Conservation (phyloP, 2,888 invertebrate genomes). For the Lucinisca nassula region DNA sequence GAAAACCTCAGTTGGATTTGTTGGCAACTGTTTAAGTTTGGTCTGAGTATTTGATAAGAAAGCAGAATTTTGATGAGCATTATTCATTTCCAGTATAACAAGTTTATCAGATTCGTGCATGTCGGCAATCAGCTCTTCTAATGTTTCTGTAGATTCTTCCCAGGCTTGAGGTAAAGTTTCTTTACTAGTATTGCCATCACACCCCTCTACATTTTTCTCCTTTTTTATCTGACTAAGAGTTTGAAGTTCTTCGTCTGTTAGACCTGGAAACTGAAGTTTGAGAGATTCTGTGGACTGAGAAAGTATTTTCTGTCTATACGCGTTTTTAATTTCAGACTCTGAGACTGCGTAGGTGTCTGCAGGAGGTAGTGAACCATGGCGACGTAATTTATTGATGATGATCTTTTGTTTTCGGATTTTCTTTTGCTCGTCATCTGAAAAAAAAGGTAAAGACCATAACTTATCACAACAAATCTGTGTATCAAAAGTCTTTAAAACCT, state of each 20-base stretch:
- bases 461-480: too few species aligned
- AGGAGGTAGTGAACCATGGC: conserved; percentile 78
- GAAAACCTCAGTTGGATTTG: conserved; percentile 82
- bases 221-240: conserved; percentile 62
- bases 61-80: conserved; percentile 76
- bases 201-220: conserved; percentile 21
- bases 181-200: not conserved
- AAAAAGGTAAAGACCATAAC: conserved; percentile 23
- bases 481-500: too few species aligned
- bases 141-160: conserved; percentile 70
- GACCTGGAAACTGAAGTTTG: conserved; percentile 65
- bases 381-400: conserved; percentile 82
- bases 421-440: conserved; percentile 85
- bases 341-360: conserved; percentile 76
- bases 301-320: conserved; percentile 48
- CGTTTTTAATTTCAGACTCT: conserved; percentile 57
- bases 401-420: conserved; percentile 83
- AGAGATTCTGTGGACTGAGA: conserved; percentile 62
- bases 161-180: conserved; percentile 56
- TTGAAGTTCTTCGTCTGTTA: conserved; percentile 66
- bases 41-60: conserved; percentile 80
- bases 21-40: conserved; percentile 69
- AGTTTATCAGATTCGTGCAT: conserved; percentile 67
- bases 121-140: conserved; percentile 56
- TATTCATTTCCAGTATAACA: conserved; percentile 73